phyloP scores from a whole-genome alignment of 2,888 invertebrate species.

The Luperina nickerlii region DNA sequence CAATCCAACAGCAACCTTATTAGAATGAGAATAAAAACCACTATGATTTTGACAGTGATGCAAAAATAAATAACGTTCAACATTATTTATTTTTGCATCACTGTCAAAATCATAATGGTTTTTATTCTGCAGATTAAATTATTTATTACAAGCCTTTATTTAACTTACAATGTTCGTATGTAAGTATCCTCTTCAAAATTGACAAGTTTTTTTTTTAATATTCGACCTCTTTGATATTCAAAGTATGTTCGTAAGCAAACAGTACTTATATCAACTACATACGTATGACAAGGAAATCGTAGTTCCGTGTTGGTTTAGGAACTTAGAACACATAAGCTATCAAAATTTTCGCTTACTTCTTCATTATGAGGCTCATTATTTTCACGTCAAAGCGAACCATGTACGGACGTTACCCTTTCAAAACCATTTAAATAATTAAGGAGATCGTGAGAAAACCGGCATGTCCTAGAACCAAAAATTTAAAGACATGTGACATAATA shows the following conservation, averaged over 20 bases:
- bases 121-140: neutral
- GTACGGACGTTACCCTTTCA: too few species aligned
- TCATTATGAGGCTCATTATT: constrained; percentile 5
- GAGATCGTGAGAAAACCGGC: too few species aligned
- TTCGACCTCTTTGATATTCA: neutral
- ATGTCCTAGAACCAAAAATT: too few species aligned
- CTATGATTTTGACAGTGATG: neutral
- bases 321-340: constrained; percentile 1
- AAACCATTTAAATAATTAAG: too few species aligned
- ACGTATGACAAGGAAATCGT: constrained; percentile 7
- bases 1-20: neutral
- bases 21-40: neutral
- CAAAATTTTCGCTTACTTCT: constrained; percentile 11
- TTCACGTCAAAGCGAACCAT: neutral
- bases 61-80: neutral
- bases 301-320: constrained; percentile 45
- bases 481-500: too few species aligned
- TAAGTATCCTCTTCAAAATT: too few species aligned
- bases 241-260: constrained; percentile 2
- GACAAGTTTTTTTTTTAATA: neutral
- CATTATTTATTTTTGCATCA: neutral
- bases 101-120: neutral
- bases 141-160: neutral
- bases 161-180: too few species aligned
- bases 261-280: neutral